Conservation (phyloP, 2,888 invertebrate species). For the Orchesellides sinensis region DNA sequence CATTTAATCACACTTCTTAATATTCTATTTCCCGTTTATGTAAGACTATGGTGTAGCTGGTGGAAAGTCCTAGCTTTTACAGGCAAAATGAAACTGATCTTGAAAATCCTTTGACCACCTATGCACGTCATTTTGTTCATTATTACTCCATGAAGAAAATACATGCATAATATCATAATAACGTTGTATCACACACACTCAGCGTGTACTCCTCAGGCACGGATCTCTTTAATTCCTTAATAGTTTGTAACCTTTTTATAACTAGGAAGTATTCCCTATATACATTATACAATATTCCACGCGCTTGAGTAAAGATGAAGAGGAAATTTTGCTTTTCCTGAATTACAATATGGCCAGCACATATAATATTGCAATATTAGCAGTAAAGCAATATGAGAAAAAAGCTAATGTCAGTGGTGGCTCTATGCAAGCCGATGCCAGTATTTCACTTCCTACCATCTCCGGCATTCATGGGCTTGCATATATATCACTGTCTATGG, state of each 20-base stretch:
- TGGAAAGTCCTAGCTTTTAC: not conserved
- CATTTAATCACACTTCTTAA: conserved; percentile 68
- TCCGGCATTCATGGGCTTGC: conserved; percentile 66
- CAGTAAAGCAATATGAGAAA: no score
- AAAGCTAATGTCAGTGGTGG: not conserved
- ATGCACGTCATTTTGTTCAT: conserved; percentile 15
- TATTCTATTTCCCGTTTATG: conserved; percentile 62
- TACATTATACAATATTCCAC: not conserved
- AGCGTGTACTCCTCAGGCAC: not conserved
- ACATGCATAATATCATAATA: not conserved
- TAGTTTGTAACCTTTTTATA: no score
- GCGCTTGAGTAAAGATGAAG: not conserved
- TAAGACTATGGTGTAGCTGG: no score
- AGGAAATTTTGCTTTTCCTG: not conserved
- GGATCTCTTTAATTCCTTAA: no score
- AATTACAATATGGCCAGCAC: conserved; percentile 22
- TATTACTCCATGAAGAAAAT: not conserved
- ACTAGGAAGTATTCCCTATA: not conserved
- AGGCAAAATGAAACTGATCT: conserved; percentile 30
- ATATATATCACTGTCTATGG: conserved; percentile 67
- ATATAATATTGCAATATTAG: conserved; percentile 21
- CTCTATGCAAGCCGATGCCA: conserved; percentile 13
- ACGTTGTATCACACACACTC: not conserved
- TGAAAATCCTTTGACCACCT: conserved; percentile 55
- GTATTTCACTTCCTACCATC: conserved; percentile 66